A percentile compares a stretch with the other conserved stretches of the same genome.
Conservation (phyloP, 2,797 vertebrate species). For the Sebastes matsubarae region DNA sequence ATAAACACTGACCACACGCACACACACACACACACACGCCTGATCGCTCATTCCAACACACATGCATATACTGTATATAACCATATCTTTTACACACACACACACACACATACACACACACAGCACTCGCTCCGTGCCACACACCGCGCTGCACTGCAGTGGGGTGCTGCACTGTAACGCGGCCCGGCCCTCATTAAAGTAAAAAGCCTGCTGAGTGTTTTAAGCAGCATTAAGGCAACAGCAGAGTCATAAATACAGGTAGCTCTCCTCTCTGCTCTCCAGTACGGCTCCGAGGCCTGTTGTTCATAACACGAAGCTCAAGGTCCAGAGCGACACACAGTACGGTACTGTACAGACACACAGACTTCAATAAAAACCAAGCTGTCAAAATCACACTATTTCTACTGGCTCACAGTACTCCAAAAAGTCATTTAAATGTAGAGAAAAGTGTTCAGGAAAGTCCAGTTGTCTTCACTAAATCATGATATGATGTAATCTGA, state of each 20-base stretch:
- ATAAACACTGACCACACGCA: slow-evolving; percentile 15
- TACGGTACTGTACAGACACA: background rate
- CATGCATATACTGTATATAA: background rate
- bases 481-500: background rate
- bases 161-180: slow-evolving; percentile 26
- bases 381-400: background rate
- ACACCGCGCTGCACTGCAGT: slow-evolving; percentile 41
- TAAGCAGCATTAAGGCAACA: slow-evolving; percentile 74
- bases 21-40: background rate
- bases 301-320: slow-evolving; percentile 56
- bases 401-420: background rate
- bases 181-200: slow-evolving; percentile 73
- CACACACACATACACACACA: background rate
- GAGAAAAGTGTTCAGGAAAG: background rate
- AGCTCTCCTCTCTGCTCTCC: slow-evolving; percentile 52
- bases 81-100: slow-evolving; percentile 30
- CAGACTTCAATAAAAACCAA: slow-evolving; percentile 13
- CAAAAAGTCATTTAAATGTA: background rate
- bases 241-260: slow-evolving; percentile 64
- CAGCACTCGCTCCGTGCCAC: background rate
- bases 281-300: slow-evolving; percentile 53
- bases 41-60: slow-evolving; percentile 31
- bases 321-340: slow-evolving; percentile 17
- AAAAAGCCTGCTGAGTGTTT: slow-evolving; percentile 77
- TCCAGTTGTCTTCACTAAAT: background rate